A percentile compares a stretch with the other conserved stretches of the same genome.
These are phyloP conservation scores for Perdita meconis DNA, from an alignment of 2,888 invertebrate genomes.

Conservation along the genomic window DNA sequence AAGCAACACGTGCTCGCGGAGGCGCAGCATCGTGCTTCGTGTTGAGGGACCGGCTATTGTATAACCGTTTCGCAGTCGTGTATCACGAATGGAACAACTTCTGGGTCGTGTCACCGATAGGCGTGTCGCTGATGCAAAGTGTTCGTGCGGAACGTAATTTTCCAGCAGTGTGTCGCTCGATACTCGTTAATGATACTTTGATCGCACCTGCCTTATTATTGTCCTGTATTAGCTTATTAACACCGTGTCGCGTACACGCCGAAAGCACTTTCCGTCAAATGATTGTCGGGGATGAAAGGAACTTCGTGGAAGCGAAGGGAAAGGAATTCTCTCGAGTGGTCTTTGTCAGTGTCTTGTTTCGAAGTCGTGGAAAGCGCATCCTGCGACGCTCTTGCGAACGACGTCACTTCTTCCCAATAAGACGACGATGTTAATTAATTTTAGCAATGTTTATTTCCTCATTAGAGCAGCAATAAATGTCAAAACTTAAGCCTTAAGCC, in stretches of 20 bases:
- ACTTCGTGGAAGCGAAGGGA: background rate
- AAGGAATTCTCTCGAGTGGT: too few species aligned
- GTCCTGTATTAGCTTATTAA: conserved; percentile 5
- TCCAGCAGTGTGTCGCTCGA: background rate
- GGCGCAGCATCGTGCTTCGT: background rate
- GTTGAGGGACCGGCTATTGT: background rate
- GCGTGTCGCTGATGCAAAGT: conserved; percentile 12
- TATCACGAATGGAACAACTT: conserved; percentile 44
- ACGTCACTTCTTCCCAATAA: too few species aligned
- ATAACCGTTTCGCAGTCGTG: conserved; percentile 21
- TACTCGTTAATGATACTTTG: conserved; percentile 48
- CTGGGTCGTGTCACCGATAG: conserved; percentile 24
- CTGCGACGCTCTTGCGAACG: too few species aligned
- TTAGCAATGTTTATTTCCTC: too few species aligned
- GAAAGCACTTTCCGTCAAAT: background rate
- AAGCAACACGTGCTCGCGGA: conserved; percentile 11
- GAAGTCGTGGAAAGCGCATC: too few species aligned
- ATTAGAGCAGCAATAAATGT: too few species aligned
- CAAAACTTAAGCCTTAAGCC: too few species aligned
- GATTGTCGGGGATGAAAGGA: background rate
- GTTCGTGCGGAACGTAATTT: conserved; percentile 37
- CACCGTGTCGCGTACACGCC: background rate
- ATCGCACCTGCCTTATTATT: conserved; percentile 25
- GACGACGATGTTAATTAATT: too few species aligned
- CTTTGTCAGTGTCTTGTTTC: too few species aligned